Evolutionary conservation across 2,888 invertebrate genomes (phyloP), one percentile per base, ranked within the genome.

Genomic region (Lamellibrachia columna): DNA sequence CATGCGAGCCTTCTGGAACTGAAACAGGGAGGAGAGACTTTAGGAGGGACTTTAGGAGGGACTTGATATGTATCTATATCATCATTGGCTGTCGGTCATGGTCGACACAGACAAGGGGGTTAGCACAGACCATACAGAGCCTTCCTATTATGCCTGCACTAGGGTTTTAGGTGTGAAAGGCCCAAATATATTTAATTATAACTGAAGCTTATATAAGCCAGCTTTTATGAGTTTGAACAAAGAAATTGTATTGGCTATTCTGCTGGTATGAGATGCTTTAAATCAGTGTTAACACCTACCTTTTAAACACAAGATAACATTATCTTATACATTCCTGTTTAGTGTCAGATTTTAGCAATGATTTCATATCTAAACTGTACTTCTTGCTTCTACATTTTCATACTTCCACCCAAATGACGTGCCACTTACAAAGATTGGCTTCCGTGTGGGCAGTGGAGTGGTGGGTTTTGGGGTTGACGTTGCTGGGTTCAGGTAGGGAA

Each of bases 1-100:
- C 75, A 75, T 75, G 75, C 75, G 75, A 75, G 75, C 75, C n/a
- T 11, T 75, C 75, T 75, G 75, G n/a, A 75, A 75, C 75, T 75
- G 75, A 22, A 55, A 55, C 9, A 55, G n/a, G 22, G 15, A 75
- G 75, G 75, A 22, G 22, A 75, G 15, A 55, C 8, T 55, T 55
- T 55, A 75, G 6, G 15, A n/a, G n/a, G n/a, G 75, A 75, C 22
- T 55, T 9, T 75, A n/a, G 75, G 75, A 22, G 75, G 6, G 6
- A 75, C 3, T 55, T 55, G 9, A 55, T 55, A 55, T 55, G 55
- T 7, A 55, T 9, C 9, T 75, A 15, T 15, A 75, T 75, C 75
- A 75, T 15, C 8, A 58, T 58, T 58, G 58, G 58, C 15, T 58
- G 40, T 40, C 40, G 40, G 40, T 40, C 40, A 40, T 40, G 40